Base-by-base conservation (phyloP, 2,113 vertebrate genomes). In the Phylloscopus whistleri region DNA sequence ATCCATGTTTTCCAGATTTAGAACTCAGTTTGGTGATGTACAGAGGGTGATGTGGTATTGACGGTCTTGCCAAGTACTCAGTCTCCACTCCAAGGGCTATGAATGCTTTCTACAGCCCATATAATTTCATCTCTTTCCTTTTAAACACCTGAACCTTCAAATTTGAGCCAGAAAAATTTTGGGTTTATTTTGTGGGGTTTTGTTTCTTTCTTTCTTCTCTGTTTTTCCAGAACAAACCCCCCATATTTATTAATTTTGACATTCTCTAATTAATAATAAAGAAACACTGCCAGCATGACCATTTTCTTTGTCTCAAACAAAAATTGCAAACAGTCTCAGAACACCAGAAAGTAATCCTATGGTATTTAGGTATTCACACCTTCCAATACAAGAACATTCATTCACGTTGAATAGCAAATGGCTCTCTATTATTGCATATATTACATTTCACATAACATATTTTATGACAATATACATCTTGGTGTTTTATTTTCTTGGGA, bases 111-210 rank as follows among this genome's bases (percentile, higher is more conserved):
- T 75, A 39, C 85, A 80, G 13, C 7, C 30, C 37, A 2, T 27
- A 16, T 37, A 56, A 59, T 73, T 76, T 73, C 2, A 43, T 28
- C 3, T 73, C 5, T 49, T 81, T 81, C 21, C 3, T 68, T 19
- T 43, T 77, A 52, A 30, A 5, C 6, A 46, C 33, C 84, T 63
- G 27, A 87, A 30, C 16, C 8, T 41, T 74, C 46, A 69, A 18
- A 84, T 58, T 81, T 62, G 35, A 73, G 10, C 3, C 51, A 53
- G 26, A 53, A 83, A 24, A 3, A 2, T 63, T 63, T 43, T 2
- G 2, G 5, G 1, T 19, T 89, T 39, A 14, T 49, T 44, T 53
- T 41, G 18, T 9, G 6, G 10, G 1, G 2, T 8, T 28, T 43
- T 13, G 1, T 8, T 68, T 62, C 0, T 39, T 90, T 55, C 2